Evolutionary conservation across 2,888 invertebrate species (phyloP), one percentile per base, ranked within the genome.

Genomic region (Iselma pallidipennis): DNA sequence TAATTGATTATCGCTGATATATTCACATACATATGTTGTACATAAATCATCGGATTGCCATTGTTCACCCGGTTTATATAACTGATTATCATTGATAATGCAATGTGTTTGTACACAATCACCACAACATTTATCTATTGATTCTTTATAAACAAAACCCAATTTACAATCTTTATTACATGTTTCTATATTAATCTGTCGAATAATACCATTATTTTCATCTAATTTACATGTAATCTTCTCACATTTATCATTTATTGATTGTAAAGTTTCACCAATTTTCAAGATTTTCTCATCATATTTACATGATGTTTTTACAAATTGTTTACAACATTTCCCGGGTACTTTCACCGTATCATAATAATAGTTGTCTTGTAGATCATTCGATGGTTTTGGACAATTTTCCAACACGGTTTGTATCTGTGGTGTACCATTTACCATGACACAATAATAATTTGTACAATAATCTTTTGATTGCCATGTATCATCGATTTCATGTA

Each of bases 21-120:
- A 66, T 19, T 84, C 80, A 71, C 91, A 91, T 1, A 83, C 82
- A 73, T 84, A 89, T 66, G 83, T 85, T 5, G 85, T 85, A 74
- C 91, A 91, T 72, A 82, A 82, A 80, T 90, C 89, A 0, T 76
- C 54, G 0, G 89, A 88, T 0, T 79, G 80, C 91, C 90, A 91
- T 48, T 80, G 80, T 49, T 85, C 82, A 0, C 85, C 87, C 16
- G 86, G 79, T 23, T 78, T 70, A 54, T 83, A 83, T 29, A 85
- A 70, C 21, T 72, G 66, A 2, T 37, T 7, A 0, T 84, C 85
- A 29, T 83, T 82, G 37, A 85, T 80, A 0, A 88, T 82, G 74
- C 91, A 91, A 0, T 86, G 86, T 2, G 85, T 82, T 14, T 87
- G 86, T 42, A 82, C 76, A 76, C 91, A 91, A 50, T 82, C 80